phyloP scores from a whole-genome alignment of 2,797 vertebrate genomes.

The Oryzias dopingdopingensis region DNA sequence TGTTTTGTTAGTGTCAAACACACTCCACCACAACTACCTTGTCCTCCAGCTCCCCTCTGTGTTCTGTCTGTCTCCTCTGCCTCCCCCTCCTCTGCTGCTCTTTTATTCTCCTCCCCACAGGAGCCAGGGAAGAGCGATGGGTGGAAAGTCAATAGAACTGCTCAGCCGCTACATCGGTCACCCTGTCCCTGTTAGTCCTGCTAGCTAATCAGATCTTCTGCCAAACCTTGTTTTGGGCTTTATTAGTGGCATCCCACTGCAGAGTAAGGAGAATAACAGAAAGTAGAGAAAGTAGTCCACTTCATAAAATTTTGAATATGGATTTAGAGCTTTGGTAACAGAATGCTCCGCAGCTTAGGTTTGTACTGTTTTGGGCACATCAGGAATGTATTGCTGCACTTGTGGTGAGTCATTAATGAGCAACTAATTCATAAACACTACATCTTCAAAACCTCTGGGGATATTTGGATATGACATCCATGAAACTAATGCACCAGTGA shows the following conservation, averaged over 20 bases:
- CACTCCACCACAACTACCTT: not conserved
- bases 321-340: constrained; percentile 25
- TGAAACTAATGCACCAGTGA: not conserved
- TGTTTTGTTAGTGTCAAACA: not conserved
- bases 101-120: constrained; percentile 57
- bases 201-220: constrained; percentile 70
- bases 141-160: constrained; percentile 53
- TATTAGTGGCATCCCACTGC: constrained; percentile 57
- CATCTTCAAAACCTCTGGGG: not conserved
- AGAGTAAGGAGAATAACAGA: constrained; percentile 10
- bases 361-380: constrained; percentile 3
- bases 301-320: constrained; percentile 34
- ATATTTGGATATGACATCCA: not conserved
- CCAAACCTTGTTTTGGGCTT: constrained; percentile 64
- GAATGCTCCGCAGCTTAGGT: constrained; percentile 18
- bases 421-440: not conserved
- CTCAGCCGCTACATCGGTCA: constrained; percentile 61
- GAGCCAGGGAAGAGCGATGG: constrained; percentile 39
- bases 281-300: constrained; percentile 2
- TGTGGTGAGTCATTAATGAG: constrained; percentile 27
- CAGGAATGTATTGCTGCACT: not conserved
- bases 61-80: constrained; percentile 26
- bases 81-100: constrained; percentile 20
- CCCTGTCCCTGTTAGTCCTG: constrained; percentile 61
- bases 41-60: constrained; percentile 6